These are phyloP conservation scores for Tipula helvola DNA, from an alignment of 2,888 invertebrate species.

Conservation along the genomic window DNA sequence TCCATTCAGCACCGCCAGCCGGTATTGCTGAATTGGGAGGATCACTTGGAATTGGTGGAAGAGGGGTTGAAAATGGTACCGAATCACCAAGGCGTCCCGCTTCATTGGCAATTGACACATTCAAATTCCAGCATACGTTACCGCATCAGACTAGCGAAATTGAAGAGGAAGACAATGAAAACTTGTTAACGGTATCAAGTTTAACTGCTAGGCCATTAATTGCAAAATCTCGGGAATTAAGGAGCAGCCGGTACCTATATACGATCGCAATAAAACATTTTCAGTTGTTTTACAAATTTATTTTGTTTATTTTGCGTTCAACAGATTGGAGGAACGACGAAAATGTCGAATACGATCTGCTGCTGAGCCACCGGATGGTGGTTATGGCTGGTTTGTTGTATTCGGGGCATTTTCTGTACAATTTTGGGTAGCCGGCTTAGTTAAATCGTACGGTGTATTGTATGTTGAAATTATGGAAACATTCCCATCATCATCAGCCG, in stretches of 20 bases:
- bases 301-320: not conserved
- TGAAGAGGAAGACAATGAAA: constrained; percentile 58
- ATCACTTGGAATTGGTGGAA: not conserved
- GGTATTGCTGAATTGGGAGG: constrained; percentile 33
- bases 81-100: constrained; percentile 35
- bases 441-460: constrained; percentile 68
- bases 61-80: constrained; percentile 22
- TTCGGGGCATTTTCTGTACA: constrained; percentile 68
- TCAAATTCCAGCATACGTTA: constrained; percentile 34
- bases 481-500: constrained; percentile 59
- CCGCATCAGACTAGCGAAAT: constrained; percentile 34
- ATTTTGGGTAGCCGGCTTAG: constrained; percentile 68
- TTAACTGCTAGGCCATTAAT: constrained; percentile 58
- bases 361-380: constrained; percentile 51
- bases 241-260: constrained; percentile 21
- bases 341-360: constrained; percentile 17
- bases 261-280: not conserved
- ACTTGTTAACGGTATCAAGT: constrained; percentile 57
- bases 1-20: constrained; percentile 53
- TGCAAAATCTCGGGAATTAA: constrained; percentile 51
- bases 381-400: constrained; percentile 66
- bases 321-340: constrained; percentile 12
- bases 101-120: constrained; percentile 36
- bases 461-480: constrained; percentile 72
- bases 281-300: not conserved